Percentiles rank a stretch among this genome's conserved stretches.
Conservation (phyloP, 2,797 vertebrate genomes). For the Acrossocheilus fasciatus region DNA sequence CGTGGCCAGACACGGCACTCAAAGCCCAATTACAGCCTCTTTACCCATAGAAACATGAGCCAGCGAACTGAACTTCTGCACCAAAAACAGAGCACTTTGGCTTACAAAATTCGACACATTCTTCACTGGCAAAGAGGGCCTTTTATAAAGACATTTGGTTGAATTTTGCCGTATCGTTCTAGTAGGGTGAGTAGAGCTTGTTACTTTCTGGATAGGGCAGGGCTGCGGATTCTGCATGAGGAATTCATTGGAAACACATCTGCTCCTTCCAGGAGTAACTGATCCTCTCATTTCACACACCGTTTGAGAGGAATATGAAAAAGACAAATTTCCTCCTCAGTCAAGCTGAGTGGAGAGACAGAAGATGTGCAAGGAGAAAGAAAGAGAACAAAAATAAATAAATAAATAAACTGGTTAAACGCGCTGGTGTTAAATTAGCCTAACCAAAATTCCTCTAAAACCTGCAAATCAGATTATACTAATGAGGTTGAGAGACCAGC, state of each 20-base stretch:
- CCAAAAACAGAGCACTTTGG: not conserved
- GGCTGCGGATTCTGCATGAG: slow-evolving; percentile 22
- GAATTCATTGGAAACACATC: slow-evolving; percentile 46
- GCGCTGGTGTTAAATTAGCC: not conserved
- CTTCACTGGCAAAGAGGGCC: not conserved
- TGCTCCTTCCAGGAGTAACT: slow-evolving; percentile 52
- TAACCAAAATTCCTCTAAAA: not conserved
- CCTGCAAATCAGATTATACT: not conserved
- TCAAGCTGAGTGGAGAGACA: slow-evolving; percentile 35
- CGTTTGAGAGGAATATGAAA: slow-evolving; percentile 55
- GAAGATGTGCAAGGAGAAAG: slow-evolving; percentile 13
- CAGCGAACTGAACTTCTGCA: slow-evolving; percentile 15
- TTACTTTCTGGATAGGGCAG: slow-evolving; percentile 12
- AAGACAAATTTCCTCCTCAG: slow-evolving; percentile 38
- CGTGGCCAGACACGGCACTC: slow-evolving; percentile 22
- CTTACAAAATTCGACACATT: not conserved
- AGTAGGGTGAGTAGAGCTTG: slow-evolving; percentile 16
- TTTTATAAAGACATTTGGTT: slow-evolving; percentile 32
- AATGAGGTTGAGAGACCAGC: not conserved
- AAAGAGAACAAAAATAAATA: not conserved
- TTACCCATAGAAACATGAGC: slow-evolving; percentile 32
- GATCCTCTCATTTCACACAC: slow-evolving; percentile 62
- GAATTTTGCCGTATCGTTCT: slow-evolving; percentile 7
- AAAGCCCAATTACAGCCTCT: slow-evolving; percentile 45
- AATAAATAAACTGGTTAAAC: not conserved